phyloP scores from a whole-genome alignment of 2,888 invertebrate genomes.

The Hypercompe scribonia region DNA sequence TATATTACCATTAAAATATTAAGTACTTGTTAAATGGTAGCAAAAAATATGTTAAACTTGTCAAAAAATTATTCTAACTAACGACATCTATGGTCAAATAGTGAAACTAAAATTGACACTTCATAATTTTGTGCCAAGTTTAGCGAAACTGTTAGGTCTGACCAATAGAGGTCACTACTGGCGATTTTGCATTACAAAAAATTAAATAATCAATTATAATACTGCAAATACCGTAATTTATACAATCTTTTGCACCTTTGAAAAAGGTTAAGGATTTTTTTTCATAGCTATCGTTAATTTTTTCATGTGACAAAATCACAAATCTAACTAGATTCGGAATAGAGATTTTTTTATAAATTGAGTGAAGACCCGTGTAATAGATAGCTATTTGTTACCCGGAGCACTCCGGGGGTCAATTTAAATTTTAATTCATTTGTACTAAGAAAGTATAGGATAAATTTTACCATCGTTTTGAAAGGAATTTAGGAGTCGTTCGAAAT shows the following conservation, averaged over 20 bases:
- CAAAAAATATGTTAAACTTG: neutral
- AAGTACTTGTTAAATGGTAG: neutral
- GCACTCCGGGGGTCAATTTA: neutral
- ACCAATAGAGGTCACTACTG: conserved; percentile 42
- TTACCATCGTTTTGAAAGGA: neutral
- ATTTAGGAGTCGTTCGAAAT: neutral
- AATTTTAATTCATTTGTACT: neutral
- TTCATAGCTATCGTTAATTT: too few species aligned
- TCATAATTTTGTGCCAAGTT: neutral
- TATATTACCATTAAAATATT: too few species aligned
- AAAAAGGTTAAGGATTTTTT: too few species aligned
- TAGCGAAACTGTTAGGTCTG: conserved; percentile 29
- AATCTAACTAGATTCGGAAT: too few species aligned
- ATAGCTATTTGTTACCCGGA: too few species aligned
- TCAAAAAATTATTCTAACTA: neutral
- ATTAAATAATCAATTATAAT: too few species aligned
- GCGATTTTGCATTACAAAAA: too few species aligned
- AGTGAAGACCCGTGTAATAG: too few species aligned
- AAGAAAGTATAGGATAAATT: neutral
- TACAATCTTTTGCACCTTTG: too few species aligned
- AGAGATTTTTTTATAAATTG: too few species aligned
- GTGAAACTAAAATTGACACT: conserved; percentile 36
- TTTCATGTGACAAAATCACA: too few species aligned
- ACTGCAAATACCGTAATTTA: too few species aligned
- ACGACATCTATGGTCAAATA: conserved; percentile 62